Base-by-base conservation (phyloP, 2,888 invertebrate genomes). In the Thysanoteuthis rhombus region DNA sequence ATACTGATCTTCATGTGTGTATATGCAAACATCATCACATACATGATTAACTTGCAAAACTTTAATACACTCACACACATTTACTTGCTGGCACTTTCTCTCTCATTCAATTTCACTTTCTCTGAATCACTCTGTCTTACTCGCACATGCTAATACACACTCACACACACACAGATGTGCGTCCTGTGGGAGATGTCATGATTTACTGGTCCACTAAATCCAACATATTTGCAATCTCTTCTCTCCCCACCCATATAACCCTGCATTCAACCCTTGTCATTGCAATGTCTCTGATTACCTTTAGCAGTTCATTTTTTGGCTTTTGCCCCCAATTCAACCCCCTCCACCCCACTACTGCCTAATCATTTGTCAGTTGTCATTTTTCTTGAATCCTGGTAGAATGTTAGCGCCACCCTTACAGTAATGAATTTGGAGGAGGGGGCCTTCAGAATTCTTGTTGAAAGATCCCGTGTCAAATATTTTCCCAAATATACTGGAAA, bases 321-420 rank as follows among this genome's bases (percentile, higher is more conserved):
- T 75, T 75, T 75, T 75, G 75, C 36, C 75, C 36, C 75, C 75
- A n/a, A n/a, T 75, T 75, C 75, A 75, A 75, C 6, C 75, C n/a
- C 0, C 36, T 4, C 12, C 75, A n/a, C 75, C 36, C 75, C n/a
- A 0, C n/a, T 19, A 12, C 3, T n/a, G 75, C n/a, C 75, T 75
- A n/a, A 75, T 75, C 75, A 75, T 75, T 75, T 75, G 75, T 75
- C 75, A 75, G 75, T 75, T 75, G 75, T 75, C 75, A 75, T 75
- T 75, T 75, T 75, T 75, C 75, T n/a, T 75, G 75, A 75, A 75
- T 75, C 10, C 12, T n/a, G n/a, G n/a, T n/a, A n/a, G 75, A 75
- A 75, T 36, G 75, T 75, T 75, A n/a, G n/a, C 19, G 16, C 75
- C n/a, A n/a, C 75, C 75, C 75, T 36, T 75, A 36, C 75, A n/a